phyloP scores from a whole-genome alignment of 2,888 invertebrate genomes.

The Eurois occulta region DNA sequence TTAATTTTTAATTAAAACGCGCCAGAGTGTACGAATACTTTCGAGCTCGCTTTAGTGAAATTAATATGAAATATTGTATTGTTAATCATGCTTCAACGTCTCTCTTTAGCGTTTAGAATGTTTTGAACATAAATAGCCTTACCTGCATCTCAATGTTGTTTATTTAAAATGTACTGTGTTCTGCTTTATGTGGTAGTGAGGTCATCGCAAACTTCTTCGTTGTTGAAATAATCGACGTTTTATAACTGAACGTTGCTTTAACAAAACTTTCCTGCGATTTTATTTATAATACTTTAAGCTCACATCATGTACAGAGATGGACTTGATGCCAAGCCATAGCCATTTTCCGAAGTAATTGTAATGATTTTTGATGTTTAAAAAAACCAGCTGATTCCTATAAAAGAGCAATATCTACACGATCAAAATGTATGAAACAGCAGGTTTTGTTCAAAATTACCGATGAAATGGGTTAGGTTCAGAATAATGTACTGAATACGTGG shows the following conservation, averaged over 20 bases:
- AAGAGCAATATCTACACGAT: no score
- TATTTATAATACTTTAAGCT: no score
- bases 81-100: constrained; percentile 13
- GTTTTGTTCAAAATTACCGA: no score
- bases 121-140: not conserved
- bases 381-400: no score
- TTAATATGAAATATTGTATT: constrained; percentile 49
- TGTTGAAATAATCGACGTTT: not conserved
- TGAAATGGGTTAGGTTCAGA: no score
- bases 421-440: no score
- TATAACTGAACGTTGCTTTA: no score
- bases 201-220: not conserved
- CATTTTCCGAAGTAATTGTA: not conserved
- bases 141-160: not conserved
- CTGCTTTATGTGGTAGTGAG: not conserved
- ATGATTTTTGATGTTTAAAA: no score
- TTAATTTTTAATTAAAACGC: constrained; percentile 63
- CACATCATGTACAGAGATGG: no score
- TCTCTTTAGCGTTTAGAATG: not conserved
- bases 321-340: no score
- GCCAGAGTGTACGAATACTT: constrained; percentile 41
- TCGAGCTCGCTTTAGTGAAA: constrained; percentile 40
- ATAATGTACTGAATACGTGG: no score
- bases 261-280: no score
- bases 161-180: constrained; percentile 4